Evolutionary conservation across 2,888 invertebrate species (phyloP), one percentile per base, ranked within the genome.

Genomic region (Coelopa pilipes): DNA sequence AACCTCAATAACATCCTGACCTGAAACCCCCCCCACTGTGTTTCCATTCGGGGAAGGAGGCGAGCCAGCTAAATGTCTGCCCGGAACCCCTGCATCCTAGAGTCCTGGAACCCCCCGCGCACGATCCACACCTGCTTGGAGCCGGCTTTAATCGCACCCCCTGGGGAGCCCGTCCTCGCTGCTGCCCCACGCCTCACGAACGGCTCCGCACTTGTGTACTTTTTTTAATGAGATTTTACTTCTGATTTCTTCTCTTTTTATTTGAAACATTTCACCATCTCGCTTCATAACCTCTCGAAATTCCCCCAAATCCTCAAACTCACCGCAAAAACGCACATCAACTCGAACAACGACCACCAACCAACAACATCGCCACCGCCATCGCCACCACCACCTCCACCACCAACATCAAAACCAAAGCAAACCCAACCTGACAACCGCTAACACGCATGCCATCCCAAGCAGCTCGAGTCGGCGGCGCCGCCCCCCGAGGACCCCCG

Each of bases 381-480:
- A 53, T 4, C 53, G 10, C n/a, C 10, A 53, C 13, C 53, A 53
- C n/a, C n/a, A 53, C 4, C 53, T n/a, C 53, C 53, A 53, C n/a
- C 53, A 53, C 13, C 53, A 9, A n/a, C 53, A 53, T 5, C 53
- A 2, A 75, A 69, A 19, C 59, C 70, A 75, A 76, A 71, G 73
- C 66, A 68, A 72, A 70, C 74, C 73, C 75, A 76, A 76, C 75
- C 74, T 75, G 77, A 77, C 77, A 78, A 79, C 74, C 76, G 72
- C 76, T 78, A 78, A 79, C 77, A 75, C 76, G 75, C 72, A 66
- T 66, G 72, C 57, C 45, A 24, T 67, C 47, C 72, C 67, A 72
- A 59, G 60, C 66, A 67, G 72, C 72, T 53, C 71, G 34, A 57
- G 21, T 55, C 17, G 24, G 24, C 49, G 70, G 7, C 34, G 34